Base-by-base conservation (phyloP, 2,888 invertebrate species). In the Idaea straminata region DNA sequence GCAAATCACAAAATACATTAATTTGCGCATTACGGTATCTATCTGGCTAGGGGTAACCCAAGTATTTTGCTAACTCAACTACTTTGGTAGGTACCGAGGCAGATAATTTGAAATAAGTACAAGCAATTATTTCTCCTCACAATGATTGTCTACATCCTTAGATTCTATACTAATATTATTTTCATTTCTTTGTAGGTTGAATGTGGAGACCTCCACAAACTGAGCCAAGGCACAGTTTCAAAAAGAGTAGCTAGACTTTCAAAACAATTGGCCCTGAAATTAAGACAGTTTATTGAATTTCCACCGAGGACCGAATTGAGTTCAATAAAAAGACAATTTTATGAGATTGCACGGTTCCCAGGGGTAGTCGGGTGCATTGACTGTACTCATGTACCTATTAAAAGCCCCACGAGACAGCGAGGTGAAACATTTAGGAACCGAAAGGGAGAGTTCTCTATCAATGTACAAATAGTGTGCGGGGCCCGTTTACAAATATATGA, bases 371-470 rank as follows among this genome's bases (percentile, higher is more conserved):
- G 62, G 59, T 72, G 72, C 68, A 71, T 76, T 35, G 76, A 74
- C 61, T 74, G 72, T 59, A 74, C 72, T 62, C 70, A 74, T 63
- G 62, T 70, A 58, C 68, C 72, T 15, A 69, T 74, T 6, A 64
- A 67, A 15, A 70, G 65, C 61, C 76, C 36, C 36, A 36, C 74
- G 6, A 16, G 47, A n/a, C 61, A 69, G 6, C 68, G 72, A 16
- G 74, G 75, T 67, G 71, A 74, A 38, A 15, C 65, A 3, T 74
- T 64, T 72, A 73, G 62, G 68, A 73, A 71, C 67, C 70, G 74
- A 66, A 76, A 76, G 69, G 68, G 70, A 58, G 73, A 74, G 64
- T 72, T 74, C 65, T 73, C 76, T 15, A 65, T 76, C 61, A 74
- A 74, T 72, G 71, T 69, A 68, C 72, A 7, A 67, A n/a, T n/a